Evolutionary conservation across 2,113 vertebrate genomes (phyloP).

Genomic region (Microtus oregoni): DNA sequence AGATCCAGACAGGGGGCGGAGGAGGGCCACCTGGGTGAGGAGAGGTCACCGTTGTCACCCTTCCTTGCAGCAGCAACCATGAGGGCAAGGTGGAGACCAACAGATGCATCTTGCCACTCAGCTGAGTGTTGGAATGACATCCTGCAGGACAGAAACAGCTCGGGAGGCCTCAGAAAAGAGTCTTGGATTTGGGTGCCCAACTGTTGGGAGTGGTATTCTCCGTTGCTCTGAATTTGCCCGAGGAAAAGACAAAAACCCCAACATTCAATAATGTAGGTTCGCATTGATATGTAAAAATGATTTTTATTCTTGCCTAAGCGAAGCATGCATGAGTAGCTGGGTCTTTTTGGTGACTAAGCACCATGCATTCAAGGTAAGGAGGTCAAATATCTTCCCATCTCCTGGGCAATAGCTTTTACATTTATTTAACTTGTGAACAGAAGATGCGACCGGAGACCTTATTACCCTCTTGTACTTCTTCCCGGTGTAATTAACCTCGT

Average conservation of each 20-base stretch:
- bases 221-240: constrained; percentile 20
- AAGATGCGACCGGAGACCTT: constrained; percentile 69
- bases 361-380: constrained; percentile 37
- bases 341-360: constrained; percentile 19
- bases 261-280: neutral
- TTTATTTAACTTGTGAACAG: constrained; percentile 79
- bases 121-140: neutral
- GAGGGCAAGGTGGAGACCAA: neutral
- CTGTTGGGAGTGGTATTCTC: neutral
- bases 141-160: too few relatives aligned
- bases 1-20: neutral
- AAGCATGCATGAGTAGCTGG: neutral
- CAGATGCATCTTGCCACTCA: neutral
- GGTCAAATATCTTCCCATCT: constrained; percentile 63
- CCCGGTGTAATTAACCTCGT: constrained; percentile 83
- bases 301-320: constrained; percentile 6
- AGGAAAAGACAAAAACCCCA: neutral
- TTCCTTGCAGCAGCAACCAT: neutral
- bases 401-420: constrained; percentile 68
- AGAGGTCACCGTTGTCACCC: neutral
- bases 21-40: neutral
- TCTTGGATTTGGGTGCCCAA: neutral
- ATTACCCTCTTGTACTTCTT: constrained; percentile 77
- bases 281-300: neutral
- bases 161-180: neutral